These are phyloP conservation scores for Phylloscopus collybita DNA, from an alignment of 2,797 vertebrate genomes.

Conservation along the genomic window DNA sequence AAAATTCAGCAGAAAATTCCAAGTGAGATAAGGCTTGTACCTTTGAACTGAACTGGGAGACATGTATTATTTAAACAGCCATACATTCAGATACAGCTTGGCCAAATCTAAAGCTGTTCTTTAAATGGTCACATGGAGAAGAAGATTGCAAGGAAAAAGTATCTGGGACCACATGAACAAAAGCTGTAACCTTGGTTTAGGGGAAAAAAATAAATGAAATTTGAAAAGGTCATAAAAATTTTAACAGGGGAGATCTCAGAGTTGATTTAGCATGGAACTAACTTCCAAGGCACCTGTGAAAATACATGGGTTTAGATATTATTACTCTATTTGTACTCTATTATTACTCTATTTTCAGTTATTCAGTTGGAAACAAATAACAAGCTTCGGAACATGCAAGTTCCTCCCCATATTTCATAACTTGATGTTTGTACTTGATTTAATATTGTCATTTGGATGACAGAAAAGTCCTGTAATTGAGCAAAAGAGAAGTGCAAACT, in stretches of 20 bases:
- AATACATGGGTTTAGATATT: neutral
- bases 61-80: conserved; percentile 17
- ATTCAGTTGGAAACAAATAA: neutral
- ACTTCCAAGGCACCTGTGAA: neutral
- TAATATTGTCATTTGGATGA: neutral
- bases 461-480: neutral
- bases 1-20: conserved; percentile 38
- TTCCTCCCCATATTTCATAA: neutral
- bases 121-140: neutral
- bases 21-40: neutral
- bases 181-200: neutral
- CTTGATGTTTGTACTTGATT: neutral
- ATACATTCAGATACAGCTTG: neutral
- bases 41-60: neutral
- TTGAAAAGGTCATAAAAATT: neutral
- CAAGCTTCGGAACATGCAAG: neutral
- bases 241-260: neutral
- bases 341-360: neutral
- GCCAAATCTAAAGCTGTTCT: neutral
- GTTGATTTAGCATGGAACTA: neutral
- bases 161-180: neutral
- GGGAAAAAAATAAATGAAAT: neutral
- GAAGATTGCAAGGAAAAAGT: neutral
- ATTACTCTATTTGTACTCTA: neutral
- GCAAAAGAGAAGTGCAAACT: neutral